A percentile compares a stretch with the other conserved stretches of the same genome.
Conservation (phyloP, 1,140 invertebrate genomes). For the Neotoxoptera formosana region DNA sequence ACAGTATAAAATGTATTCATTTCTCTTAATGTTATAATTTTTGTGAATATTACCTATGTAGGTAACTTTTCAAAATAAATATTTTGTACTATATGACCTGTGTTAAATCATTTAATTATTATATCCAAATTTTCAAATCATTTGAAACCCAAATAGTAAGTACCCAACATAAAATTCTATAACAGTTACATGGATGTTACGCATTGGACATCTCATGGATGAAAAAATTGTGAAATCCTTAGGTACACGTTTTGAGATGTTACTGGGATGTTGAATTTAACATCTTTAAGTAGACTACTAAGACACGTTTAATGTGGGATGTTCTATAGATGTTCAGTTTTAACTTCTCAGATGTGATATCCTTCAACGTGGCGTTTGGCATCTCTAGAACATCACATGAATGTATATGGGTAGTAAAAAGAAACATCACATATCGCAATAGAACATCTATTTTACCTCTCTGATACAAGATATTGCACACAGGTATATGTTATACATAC, state of each 20-base stretch:
- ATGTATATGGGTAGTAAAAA: neutral
- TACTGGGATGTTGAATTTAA: neutral
- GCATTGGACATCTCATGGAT: neutral
- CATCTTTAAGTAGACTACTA: neutral
- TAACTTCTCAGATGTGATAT: conserved; percentile 1
- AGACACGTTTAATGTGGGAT: neutral
- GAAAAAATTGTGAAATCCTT: neutral
- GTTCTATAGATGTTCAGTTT: neutral
- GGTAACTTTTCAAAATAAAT: too few species aligned
- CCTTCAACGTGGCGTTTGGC: conserved; percentile 4
- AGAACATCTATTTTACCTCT: neutral
- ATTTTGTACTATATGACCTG: too few species aligned
- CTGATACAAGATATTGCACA: neutral
- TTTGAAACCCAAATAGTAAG: too few species aligned
- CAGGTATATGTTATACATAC: neutral
- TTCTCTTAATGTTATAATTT: too few species aligned
- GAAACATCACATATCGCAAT: neutral
- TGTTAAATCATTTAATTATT: too few species aligned
- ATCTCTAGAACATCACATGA: neutral
- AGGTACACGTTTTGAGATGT: neutral
- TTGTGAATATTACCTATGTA: too few species aligned
- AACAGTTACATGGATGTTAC: neutral
- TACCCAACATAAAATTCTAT: too few species aligned
- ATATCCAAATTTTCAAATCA: too few species aligned
- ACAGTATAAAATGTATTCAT: too few species aligned